Evolutionary conservation across 2,888 invertebrate species (phyloP).

Genomic region (Morpho deidamia): DNA sequence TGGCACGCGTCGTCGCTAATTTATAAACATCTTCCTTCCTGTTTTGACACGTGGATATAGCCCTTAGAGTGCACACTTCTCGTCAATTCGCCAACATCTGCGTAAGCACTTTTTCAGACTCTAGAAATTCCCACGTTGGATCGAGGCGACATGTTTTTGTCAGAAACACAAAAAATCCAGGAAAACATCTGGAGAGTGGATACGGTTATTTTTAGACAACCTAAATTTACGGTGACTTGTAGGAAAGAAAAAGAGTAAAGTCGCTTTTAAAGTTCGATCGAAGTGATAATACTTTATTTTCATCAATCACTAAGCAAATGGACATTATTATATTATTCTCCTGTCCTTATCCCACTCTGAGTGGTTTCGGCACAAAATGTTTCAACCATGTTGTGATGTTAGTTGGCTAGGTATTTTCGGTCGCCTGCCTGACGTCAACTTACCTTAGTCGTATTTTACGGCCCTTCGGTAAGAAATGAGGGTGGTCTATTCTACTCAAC

Average conservation of each 20-base stretch:
- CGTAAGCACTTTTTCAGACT: constrained; percentile 38
- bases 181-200: constrained; percentile 63
- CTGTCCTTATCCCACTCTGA: no score
- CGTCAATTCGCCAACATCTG: constrained; percentile 58
- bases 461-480: no score
- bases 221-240: constrained; percentile 36
- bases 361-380: no score
- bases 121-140: constrained; percentile 62
- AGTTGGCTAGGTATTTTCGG: no score
- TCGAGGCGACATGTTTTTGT: constrained; percentile 48
- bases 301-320: not conserved
- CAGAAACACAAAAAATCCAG: constrained; percentile 45
- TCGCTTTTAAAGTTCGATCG: not conserved
- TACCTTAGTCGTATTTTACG: no score
- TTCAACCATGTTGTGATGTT: no score
- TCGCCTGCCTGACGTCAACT: no score
- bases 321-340: no score
- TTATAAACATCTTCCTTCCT: constrained; percentile 60
- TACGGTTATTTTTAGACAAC: constrained; percentile 54
- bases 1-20: constrained; percentile 58
- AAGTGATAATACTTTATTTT: not conserved
- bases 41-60: constrained; percentile 59
- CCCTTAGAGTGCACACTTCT: constrained; percentile 23
- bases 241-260: constrained; percentile 47
- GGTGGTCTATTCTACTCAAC: no score